Evolutionary conservation across 1,140 invertebrate genomes (phyloP).

Genomic region (Meloidogyne hapla): DNA sequence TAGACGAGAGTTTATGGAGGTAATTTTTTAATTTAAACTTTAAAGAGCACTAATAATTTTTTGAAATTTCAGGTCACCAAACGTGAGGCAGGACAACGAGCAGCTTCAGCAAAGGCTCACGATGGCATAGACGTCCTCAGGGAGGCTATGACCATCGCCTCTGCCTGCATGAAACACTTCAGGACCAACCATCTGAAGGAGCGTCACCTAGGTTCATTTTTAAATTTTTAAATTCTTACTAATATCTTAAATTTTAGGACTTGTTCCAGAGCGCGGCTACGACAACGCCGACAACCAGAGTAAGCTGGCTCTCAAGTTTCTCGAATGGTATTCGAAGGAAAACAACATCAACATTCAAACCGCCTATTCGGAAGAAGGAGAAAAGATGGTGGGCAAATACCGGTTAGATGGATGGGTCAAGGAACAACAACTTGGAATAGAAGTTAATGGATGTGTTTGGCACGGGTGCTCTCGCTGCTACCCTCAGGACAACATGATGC

Average conservation of each 20-base stretch:
- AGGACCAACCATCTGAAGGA: neutral
- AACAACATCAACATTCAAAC: neutral
- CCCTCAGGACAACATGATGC: neutral
- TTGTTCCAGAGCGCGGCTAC: constrained; percentile 2
- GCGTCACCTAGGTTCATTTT: neutral
- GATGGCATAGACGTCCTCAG: neutral
- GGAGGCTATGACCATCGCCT: constrained; percentile 1
- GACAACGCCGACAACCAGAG: constrained; percentile 14
- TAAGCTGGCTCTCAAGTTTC: constrained; percentile 4
- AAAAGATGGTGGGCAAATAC: neutral
- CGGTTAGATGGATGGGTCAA: neutral
- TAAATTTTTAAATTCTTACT: too few species aligned
- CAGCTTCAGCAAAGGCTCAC: neutral
- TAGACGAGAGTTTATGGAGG: too few species aligned
- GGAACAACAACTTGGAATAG: neutral
- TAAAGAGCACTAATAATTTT: neutral
- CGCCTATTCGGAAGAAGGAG: neutral
- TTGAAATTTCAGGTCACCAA: neutral
- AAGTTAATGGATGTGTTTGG: constrained; percentile 18
- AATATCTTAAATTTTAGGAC: too few species aligned
- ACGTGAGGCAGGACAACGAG: neutral
- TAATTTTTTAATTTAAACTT: neutral
- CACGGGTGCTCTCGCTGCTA: neutral
- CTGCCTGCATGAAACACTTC: constrained; percentile 17
- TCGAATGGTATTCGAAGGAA: constrained; percentile 3